These are phyloP conservation scores for Macrocentrus cingulum DNA, from an alignment of 1,140 invertebrate genomes.

Conservation along the genomic window DNA sequence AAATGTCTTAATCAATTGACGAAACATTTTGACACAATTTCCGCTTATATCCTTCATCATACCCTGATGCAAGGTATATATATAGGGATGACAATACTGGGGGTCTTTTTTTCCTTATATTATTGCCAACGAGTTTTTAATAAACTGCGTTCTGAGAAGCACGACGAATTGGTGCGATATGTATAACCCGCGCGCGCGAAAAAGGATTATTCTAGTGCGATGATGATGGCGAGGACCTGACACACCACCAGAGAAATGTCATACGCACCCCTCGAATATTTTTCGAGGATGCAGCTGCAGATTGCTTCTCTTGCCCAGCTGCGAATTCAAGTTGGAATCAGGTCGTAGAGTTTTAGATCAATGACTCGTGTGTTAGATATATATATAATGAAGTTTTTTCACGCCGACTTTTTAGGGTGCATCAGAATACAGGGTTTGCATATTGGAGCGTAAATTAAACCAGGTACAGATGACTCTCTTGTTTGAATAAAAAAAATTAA, in stretches of 20 bases:
- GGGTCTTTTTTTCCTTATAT: constrained; percentile 17
- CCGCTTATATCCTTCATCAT: no score
- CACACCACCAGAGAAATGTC: not conserved
- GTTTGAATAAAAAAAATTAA: no score
- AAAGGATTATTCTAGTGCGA: constrained; percentile 44
- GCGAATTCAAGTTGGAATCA: not conserved
- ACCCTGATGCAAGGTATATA: no score
- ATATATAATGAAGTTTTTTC: no score
- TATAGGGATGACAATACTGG: not conserved
- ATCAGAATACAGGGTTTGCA: no score
- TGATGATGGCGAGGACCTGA: not conserved
- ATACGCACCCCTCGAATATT: constrained; percentile 31
- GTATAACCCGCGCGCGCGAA: constrained; percentile 45
- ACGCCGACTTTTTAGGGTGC: no score
- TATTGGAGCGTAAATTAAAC: no score
- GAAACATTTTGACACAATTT: constrained; percentile 11
- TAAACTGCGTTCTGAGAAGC: constrained; percentile 35
- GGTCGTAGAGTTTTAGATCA: no score
- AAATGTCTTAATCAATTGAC: constrained; percentile 8
- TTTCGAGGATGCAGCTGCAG: constrained; percentile 46
- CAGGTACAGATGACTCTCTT: no score
- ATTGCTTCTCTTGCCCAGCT: not conserved
- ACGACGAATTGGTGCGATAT: constrained; percentile 40
- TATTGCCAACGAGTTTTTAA: constrained; percentile 41
- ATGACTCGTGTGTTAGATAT: no score